Percentiles rank a stretch among this genome's conserved stretches.
phyloP scores from a whole-genome alignment of 2,797 vertebrate genomes.

The Harpagifer antarcticus region DNA sequence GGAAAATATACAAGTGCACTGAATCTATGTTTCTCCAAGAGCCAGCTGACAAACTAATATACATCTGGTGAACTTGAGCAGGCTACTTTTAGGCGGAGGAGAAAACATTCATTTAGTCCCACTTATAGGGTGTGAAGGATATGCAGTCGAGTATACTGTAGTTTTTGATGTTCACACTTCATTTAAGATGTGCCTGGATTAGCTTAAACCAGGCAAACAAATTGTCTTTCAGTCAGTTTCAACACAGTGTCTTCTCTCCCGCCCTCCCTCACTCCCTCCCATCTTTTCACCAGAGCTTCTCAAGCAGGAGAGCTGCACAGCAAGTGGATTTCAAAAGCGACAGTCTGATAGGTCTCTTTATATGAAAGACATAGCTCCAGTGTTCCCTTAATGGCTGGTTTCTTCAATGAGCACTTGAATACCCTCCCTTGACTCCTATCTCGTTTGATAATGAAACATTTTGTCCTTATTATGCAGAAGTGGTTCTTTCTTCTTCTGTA shows the following conservation, averaged over 20 bases:
- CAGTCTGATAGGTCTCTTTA: constrained; percentile 37
- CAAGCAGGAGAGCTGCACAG: constrained; percentile 43
- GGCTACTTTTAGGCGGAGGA: constrained; percentile 54
- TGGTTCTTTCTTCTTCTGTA: constrained; percentile 32
- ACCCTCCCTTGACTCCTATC: constrained; percentile 48
- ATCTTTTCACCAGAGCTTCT: constrained; percentile 34
- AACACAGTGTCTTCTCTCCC: constrained; percentile 28
- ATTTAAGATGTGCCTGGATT: constrained; percentile 29
- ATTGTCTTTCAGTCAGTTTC: constrained; percentile 45
- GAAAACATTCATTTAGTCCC: constrained; percentile 25
- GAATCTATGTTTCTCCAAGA: constrained; percentile 44
- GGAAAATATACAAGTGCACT: constrained; percentile 60
- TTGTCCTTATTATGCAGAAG: constrained; percentile 22
- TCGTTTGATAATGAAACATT: constrained; percentile 45
- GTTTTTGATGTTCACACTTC: constrained; percentile 18
- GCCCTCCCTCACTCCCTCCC: neutral
- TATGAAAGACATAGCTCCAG: constrained; percentile 48
- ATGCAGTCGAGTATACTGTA: constrained; percentile 8
- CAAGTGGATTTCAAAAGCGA: constrained; percentile 56
- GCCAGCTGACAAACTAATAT: constrained; percentile 62
- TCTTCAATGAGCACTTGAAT: constrained; percentile 44
- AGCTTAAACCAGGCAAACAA: constrained; percentile 29
- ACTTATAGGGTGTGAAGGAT: constrained; percentile 9
- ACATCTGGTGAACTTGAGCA: constrained; percentile 28
- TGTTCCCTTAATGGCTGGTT: constrained; percentile 32